A percentile compares a stretch with the other conserved stretches of the same genome.
phyloP scores from a whole-genome alignment of 2,113 vertebrate species.

The Chaetodon trifascialis region DNA sequence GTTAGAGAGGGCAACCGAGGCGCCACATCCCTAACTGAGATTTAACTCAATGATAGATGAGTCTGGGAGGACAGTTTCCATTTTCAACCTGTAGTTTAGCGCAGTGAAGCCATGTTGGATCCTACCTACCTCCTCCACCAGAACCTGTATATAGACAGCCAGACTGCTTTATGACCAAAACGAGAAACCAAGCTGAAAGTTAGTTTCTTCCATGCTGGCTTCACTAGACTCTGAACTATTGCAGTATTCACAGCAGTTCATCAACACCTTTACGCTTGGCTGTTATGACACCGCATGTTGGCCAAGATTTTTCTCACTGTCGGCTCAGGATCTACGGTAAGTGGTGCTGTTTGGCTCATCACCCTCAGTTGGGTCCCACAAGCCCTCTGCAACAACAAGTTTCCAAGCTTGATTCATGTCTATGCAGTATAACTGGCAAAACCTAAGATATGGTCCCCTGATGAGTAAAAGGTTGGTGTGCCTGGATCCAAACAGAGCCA shows the following conservation, averaged over 20 bases:
- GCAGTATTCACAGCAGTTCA: constrained; percentile 50
- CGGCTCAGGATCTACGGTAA: constrained; percentile 28
- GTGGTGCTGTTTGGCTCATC: constrained; percentile 71
- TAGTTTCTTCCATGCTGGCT: constrained; percentile 34
- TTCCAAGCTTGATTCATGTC: constrained; percentile 31
- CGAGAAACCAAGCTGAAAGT: constrained; percentile 22
- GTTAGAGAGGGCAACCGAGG: constrained; percentile 21
- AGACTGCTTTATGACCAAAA: constrained; percentile 19
- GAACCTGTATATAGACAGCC: constrained; percentile 17
- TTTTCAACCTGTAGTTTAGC: constrained; percentile 45
- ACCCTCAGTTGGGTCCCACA: constrained; percentile 36
- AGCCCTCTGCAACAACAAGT: constrained; percentile 16
- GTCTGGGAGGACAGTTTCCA: constrained; percentile 36
- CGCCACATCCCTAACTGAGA: constrained; percentile 39
- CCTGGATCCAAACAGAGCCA: constrained; percentile 37
- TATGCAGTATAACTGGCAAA: constrained; percentile 44
- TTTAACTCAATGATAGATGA: constrained; percentile 45
- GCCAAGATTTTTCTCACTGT: constrained; percentile 56
- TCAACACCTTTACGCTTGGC: constrained; percentile 68
- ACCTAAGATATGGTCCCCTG: constrained; percentile 24
- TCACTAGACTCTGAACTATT: constrained; percentile 13
- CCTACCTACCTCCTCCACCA: neutral
- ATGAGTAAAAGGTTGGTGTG: constrained; percentile 23
- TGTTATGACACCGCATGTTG: constrained; percentile 45
- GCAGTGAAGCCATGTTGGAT: constrained; percentile 25